A percentile compares a stretch with the other conserved stretches of the same genome.
Evolutionary conservation across 2,797 vertebrate genomes (phyloP).

Genomic region (Ara ararauna): DNA sequence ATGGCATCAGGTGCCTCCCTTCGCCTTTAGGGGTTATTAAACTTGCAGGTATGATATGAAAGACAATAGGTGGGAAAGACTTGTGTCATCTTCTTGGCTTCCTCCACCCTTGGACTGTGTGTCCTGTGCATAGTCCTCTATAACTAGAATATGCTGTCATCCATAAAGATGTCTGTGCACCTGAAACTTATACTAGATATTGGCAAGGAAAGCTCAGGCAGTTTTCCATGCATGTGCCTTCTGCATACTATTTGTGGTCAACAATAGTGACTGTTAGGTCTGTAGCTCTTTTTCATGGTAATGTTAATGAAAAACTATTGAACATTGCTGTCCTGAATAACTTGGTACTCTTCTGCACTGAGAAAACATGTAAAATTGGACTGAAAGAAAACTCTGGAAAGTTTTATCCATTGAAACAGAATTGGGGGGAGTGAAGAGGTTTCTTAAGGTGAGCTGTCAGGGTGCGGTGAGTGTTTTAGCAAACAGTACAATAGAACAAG

Average conservation of each 20-base stretch:
- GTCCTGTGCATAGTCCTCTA: background rate
- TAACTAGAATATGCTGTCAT: background rate
- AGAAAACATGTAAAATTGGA: background rate
- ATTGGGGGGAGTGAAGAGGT: background rate
- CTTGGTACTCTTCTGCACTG: background rate
- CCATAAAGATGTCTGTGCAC: background rate
- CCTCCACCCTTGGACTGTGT: background rate
- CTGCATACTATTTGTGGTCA: background rate
- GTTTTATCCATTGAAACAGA: background rate
- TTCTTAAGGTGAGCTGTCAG: conserved; percentile 10
- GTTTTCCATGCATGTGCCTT: background rate
- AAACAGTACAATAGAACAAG: background rate
- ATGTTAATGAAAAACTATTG: background rate
- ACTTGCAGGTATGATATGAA: background rate
- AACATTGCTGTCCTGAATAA: background rate
- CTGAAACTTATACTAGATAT: background rate
- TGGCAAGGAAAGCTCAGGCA: background rate
- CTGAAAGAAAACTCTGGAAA: background rate
- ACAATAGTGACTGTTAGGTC: background rate
- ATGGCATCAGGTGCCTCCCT: background rate
- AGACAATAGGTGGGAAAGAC: background rate
- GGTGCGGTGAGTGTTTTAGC: background rate
- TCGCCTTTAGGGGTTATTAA: background rate
- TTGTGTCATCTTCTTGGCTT: background rate
- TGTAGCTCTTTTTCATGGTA: background rate